These are phyloP conservation scores for Cliona cf. orientalis DNA, from an alignment of 37 sponge, comb jelly and placozoan genomes.

Conservation along the genomic window DNA sequence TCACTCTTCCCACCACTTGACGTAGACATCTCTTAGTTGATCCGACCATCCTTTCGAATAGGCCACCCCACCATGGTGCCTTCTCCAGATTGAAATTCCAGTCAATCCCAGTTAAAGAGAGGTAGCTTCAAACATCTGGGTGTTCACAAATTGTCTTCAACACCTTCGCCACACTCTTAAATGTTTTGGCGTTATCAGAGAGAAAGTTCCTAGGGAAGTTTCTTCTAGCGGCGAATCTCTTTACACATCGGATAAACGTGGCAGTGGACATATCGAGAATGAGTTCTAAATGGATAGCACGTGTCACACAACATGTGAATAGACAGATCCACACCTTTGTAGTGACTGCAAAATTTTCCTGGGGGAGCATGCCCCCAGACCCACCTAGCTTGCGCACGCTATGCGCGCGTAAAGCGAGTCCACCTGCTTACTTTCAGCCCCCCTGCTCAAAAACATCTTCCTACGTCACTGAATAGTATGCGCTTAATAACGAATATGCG, in stretches of 20 bases:
- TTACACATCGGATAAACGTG: slow-evolving; percentile 38
- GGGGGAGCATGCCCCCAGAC: too few relatives aligned
- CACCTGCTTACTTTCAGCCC: too few relatives aligned
- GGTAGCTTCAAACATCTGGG: slow-evolving; percentile 16
- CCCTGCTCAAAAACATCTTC: too few relatives aligned
- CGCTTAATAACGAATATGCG: too few relatives aligned
- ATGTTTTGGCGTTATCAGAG: slow-evolving; percentile 51
- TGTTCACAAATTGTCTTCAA: slow-evolving; percentile 10
- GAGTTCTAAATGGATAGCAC: background rate
- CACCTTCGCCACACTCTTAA: slow-evolving; percentile 35
- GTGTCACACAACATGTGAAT: too few relatives aligned
- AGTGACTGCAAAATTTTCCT: too few relatives aligned
- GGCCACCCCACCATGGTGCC: slow-evolving; percentile 62
- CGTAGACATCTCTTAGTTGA: slow-evolving; percentile 46
- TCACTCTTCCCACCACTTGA: slow-evolving; percentile 44
- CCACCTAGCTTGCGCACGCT: too few relatives aligned
- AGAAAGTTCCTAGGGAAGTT: slow-evolving; percentile 36
- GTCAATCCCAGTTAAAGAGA: slow-evolving; percentile 26
- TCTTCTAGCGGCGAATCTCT: slow-evolving; percentile 54
- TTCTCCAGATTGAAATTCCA: slow-evolving; percentile 55
- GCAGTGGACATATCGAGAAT: too few relatives aligned
- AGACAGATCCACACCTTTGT: slow-evolving; percentile 2
- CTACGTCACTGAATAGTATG: too few relatives aligned
- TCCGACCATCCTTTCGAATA: slow-evolving; percentile 43
- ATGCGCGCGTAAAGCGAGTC: too few relatives aligned